These are phyloP conservation scores for Barnardius zonarius DNA, from an alignment of 2,113 vertebrate species.

Conservation along the genomic window DNA sequence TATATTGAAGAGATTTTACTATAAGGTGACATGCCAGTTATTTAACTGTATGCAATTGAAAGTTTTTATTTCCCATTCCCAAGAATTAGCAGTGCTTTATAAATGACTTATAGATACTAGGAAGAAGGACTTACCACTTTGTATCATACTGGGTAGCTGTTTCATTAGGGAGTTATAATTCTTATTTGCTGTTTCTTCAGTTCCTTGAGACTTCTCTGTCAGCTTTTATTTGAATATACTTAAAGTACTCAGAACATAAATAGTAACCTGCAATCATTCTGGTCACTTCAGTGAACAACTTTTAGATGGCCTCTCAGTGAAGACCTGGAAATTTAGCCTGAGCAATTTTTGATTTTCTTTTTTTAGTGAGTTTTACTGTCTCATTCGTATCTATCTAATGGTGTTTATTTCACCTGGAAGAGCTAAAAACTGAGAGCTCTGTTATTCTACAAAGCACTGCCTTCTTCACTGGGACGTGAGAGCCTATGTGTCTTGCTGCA, in stretches of 20 bases:
- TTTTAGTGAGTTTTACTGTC: background rate
- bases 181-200: background rate
- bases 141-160: background rate
- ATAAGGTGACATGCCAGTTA: background rate
- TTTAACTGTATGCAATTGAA: background rate
- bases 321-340: background rate
- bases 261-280: background rate
- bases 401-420: background rate
- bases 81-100: background rate
- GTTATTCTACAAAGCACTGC: background rate
- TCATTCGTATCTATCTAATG: rapidly evolving
- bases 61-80: background rate
- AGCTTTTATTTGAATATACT: background rate
- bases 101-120: background rate
- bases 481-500: background rate
- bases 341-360: background rate
- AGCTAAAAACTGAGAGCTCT: background rate
- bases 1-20: background rate
- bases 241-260: background rate
- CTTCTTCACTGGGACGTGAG: background rate
- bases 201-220: background rate
- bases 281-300: background rate
- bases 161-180: background rate
- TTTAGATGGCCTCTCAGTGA: background rate
- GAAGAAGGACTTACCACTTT: background rate